Evolutionary conservation across 2,888 invertebrate species (phyloP), one percentile per base, ranked within the genome.

Genomic region (Meteorus cinctellus): DNA sequence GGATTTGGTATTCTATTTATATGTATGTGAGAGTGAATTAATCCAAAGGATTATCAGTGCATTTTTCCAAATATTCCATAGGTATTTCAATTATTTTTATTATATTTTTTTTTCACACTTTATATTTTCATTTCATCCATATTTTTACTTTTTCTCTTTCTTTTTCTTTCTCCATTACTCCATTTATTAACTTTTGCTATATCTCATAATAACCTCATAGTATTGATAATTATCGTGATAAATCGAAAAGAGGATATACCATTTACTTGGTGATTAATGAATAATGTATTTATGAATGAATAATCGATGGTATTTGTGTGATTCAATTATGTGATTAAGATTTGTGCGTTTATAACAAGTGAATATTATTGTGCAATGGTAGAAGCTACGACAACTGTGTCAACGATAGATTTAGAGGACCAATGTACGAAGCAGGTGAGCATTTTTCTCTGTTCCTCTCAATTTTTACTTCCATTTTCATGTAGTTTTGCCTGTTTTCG

Each of bases 401-500:
- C 79, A 76, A 79, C 83, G 78, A 82, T 83, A 81, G 83, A 80
- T 81, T 83, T 83, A 81, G 83, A 84, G 86, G 85, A 87, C 85
- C 86, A 86, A 89, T 89, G 89, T 89, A 89, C 89, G 88, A 88
- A 79, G 82, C 87, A 87, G 89, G 89, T 89, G 82, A 82, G 84
- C 82, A 48, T n/a, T 48, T 48, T 16, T 48, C 4, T n/a, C n/a
- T 48, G 0, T 24, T 48, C 16, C 4, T 48, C n/a, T n/a, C 12
- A 14, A 45, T 48, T 48, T 48, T n/a, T 48, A 3, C 12, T 10
- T 45, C 45, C 14, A 2, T 16, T 2, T 48, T n/a, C 4, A 4
- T 5, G 2, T 1, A 16, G 1, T 16, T 10, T n/a, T n/a, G n/a
- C 16, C 6, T 4, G 10, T 55, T 19, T 55, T 24, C 6, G 0